A percentile compares a stretch with the other conserved stretches of the same genome.
phyloP scores from a whole-genome alignment of 2,113 vertebrate genomes.

The Eublepharis macularius region DNA sequence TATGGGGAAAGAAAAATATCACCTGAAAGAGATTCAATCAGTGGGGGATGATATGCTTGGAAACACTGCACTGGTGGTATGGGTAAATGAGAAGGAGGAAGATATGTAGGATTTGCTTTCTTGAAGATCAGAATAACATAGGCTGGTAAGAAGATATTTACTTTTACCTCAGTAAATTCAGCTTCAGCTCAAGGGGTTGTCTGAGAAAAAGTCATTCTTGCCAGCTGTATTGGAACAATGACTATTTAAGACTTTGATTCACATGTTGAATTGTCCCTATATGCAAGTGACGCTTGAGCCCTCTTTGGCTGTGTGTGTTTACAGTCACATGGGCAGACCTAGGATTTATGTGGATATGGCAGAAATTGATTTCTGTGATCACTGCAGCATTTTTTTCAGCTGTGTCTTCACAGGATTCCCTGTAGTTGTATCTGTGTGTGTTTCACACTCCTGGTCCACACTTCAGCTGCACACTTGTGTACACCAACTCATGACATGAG shows the following conservation, averaged over 20 bases:
- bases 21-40: slow-evolving; percentile 30
- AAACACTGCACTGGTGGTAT: slow-evolving; percentile 15
- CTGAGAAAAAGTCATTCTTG: slow-evolving; percentile 1
- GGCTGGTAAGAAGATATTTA: slow-evolving; percentile 29
- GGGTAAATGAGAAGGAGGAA: not conserved
- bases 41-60: slow-evolving; percentile 33
- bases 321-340: not conserved
- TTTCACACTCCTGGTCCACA: not conserved
- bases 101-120: slow-evolving; percentile 13
- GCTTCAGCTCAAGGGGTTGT: not conserved
- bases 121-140: slow-evolving; percentile 37
- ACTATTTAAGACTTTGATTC: not conserved
- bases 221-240: slow-evolving; percentile 5
- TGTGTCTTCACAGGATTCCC: not conserved
- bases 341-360: not conserved
- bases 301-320: not conserved
- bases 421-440: not conserved
- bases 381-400: not conserved
- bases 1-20: slow-evolving; percentile 46
- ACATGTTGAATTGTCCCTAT: not conserved
- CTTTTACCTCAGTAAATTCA: slow-evolving; percentile 30
- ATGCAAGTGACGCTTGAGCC: not conserved
- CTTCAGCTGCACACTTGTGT: not conserved
- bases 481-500: not conserved
- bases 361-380: not conserved